Evolutionary conservation across 2,888 invertebrate species (phyloP).

Genomic region (Hypsopygia costalis): DNA sequence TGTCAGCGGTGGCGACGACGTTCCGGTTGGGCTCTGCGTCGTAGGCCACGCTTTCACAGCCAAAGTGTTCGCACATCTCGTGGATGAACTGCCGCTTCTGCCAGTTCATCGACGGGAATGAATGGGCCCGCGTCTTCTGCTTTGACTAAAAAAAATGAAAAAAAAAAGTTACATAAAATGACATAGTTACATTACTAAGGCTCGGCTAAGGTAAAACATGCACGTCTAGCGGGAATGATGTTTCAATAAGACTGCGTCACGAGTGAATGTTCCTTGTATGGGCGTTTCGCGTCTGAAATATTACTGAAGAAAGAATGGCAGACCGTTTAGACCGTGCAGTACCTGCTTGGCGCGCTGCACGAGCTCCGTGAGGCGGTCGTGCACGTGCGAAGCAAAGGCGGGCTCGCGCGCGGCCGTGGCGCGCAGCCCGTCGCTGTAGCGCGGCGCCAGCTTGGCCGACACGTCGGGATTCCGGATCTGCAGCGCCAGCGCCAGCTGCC

Average conservation of each 20-base stretch:
- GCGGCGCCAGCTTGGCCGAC: constrained; percentile 87
- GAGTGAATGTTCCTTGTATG: too few species aligned
- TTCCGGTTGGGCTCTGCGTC: constrained; percentile 98
- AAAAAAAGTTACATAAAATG: too few species aligned
- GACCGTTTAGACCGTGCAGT: too few species aligned
- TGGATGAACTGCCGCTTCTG: constrained; percentile 96
- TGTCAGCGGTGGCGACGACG: constrained; percentile 94
- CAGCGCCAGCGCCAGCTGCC: constrained; percentile 92
- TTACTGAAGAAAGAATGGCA: too few species aligned
- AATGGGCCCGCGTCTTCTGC: constrained; percentile 89
- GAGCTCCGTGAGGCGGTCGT: constrained; percentile 90
- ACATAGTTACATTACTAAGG: too few species aligned
- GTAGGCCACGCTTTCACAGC: constrained; percentile 95
- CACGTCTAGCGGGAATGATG: too few species aligned
- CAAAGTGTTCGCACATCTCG: constrained; percentile 97
- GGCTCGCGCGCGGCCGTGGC: constrained; percentile 91
- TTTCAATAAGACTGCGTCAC: too few species aligned
- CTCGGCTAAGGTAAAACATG: too few species aligned
- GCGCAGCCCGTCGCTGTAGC: constrained; percentile 93
- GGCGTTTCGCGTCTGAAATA: too few species aligned
- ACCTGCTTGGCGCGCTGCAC: constrained; percentile 94
- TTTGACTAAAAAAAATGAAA: constrained; percentile 82
- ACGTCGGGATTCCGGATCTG: constrained; percentile 96
- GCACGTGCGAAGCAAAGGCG: constrained; percentile 88
- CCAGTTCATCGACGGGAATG: constrained; percentile 96